Evolutionary conservation across 53 echinoderm and acorn worm species (phyloP), one percentile per base, ranked within the genome.

Genomic region (Echinometra lucunter): DNA sequence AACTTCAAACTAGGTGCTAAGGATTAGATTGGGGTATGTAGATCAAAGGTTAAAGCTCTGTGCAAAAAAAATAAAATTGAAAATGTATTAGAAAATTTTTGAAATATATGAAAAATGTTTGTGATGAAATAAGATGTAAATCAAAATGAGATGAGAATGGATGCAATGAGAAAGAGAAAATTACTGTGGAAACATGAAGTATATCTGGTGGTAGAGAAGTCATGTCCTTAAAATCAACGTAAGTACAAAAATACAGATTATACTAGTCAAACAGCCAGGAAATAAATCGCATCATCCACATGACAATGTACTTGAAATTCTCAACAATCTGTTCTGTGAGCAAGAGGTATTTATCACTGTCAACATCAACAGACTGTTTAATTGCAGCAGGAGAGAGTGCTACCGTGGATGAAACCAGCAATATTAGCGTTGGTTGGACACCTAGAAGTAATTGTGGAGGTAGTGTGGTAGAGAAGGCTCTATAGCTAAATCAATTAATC

Each of bases 401-500:
- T n/a, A 85, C 85, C 16, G 45, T 49, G 16, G 85, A 85, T 40
- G 37, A 49, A 85, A 85, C 25, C 45, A 47, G 85, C 85, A 85
- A 85, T 85, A 85, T 85, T 85, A 37, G 28, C 28, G 47, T 85
- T 47, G 85, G 85, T 49, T 49, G 85, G 85, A 85, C 85, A 85
- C 85, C 13, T 85, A 47, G 30, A 53, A 85, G 85, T 85, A 85
- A 85, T 49, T 47, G 85, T n/a, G 15, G 28, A 49, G 85, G 85
- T 49, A 28, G 45, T 47, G n/a, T 49, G 12, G 27, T 49, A 49
- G 49, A 49, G 49, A 13, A 49, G 28, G 49, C n/a, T 85, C n/a
- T 85, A n/a, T n/a, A 47, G 45, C 85, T 28, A 47, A 30, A 85
- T 85, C 85, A 85, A 85, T 85, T 85, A 85, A 85, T 85, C 85